Percentiles rank a stretch among this genome's conserved stretches.
phyloP scores from a whole-genome alignment of 2,888 invertebrate genomes.

The Danaus chrysippus region DNA sequence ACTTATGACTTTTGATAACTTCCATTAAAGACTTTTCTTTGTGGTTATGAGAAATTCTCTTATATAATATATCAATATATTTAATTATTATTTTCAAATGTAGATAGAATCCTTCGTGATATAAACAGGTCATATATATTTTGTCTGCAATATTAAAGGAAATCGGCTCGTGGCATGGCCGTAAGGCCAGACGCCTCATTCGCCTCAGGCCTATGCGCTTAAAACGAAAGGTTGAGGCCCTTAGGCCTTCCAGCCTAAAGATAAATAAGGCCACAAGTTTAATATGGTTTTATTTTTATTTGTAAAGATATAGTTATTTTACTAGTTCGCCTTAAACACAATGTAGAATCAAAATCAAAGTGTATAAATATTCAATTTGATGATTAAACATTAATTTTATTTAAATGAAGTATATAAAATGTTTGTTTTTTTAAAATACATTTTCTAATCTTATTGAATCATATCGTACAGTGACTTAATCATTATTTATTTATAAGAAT shows the following conservation, averaged over 20 bases:
- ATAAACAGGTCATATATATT: constrained; percentile 14
- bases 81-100: neutral
- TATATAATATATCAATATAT: neutral
- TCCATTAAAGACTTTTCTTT: too few species aligned
- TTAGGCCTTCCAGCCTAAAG: constrained; percentile 10
- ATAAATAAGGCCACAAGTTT: constrained; percentile 7
- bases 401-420: too few species aligned
- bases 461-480: too few species aligned
- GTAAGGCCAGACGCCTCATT: constrained; percentile 8
- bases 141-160: constrained; percentile 19
- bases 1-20: too few species aligned
- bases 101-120: neutral
- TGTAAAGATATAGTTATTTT: neutral
- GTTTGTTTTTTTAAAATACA: too few species aligned
- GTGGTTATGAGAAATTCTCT: too few species aligned
- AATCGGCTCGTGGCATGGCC: constrained; percentile 20
- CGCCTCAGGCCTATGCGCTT: constrained; percentile 4
- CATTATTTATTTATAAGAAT: too few species aligned
- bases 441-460: too few species aligned
- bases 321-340: too few species aligned
- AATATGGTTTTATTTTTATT: constrained; percentile 5
- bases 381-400: too few species aligned
- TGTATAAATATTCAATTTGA: too few species aligned
- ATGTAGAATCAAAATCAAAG: too few species aligned
- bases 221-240: constrained; percentile 12